phyloP scores from a whole-genome alignment of 2,113 vertebrate genomes.

The Tyrannus savana region DNA sequence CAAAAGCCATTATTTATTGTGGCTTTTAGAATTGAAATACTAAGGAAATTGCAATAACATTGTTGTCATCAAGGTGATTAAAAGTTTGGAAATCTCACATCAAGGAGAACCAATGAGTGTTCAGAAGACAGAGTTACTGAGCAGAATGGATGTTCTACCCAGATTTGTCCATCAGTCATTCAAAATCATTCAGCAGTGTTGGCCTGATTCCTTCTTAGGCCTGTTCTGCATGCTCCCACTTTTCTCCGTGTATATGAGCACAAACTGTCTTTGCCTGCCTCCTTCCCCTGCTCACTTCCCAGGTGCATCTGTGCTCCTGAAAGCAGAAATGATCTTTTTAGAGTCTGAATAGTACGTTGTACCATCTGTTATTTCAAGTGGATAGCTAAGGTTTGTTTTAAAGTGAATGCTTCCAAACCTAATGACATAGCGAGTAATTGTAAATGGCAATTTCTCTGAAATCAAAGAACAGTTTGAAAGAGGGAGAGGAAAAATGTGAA shows the following conservation, averaged over 20 bases:
- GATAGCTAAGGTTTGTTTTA: not conserved
- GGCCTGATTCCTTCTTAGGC: not conserved
- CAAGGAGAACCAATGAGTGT: not conserved
- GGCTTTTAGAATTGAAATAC: not conserved
- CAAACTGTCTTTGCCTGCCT: not conserved
- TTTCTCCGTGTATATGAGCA: not conserved
- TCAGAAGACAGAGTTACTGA: not conserved
- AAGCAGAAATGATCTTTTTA: not conserved
- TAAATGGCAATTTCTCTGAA: not conserved
- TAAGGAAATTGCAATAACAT: not conserved
- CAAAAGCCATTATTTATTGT: not conserved
- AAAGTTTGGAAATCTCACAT: not conserved
- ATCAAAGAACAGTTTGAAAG: not conserved
- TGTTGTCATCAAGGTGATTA: not conserved
- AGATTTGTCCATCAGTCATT: not conserved
- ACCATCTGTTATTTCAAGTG: not conserved
- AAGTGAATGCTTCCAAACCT: not conserved
- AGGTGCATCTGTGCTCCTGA: not conserved
- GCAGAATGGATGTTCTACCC: not conserved
- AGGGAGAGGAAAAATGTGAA: not conserved
- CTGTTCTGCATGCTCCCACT: accelerated
- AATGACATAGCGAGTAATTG: not conserved
- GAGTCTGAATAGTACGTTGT: not conserved
- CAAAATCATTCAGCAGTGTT: not conserved
- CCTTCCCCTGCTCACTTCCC: not conserved